phyloP scores from a whole-genome alignment of 2,888 invertebrate species.

The Camptogramma bilineatum region DNA sequence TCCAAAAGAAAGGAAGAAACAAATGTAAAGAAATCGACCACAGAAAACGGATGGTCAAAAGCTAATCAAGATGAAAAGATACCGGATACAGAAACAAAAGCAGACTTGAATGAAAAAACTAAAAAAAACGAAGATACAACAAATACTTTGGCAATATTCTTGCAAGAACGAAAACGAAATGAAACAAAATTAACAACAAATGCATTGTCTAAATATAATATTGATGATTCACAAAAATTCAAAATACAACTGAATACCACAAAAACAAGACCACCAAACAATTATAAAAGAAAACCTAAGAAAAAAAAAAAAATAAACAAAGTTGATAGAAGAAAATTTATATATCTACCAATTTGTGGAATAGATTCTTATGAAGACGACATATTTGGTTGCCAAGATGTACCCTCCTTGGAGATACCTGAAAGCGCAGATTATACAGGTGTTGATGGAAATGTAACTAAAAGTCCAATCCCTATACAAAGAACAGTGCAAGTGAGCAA shows the following conservation, averaged over 20 bases:
- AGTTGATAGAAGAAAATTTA: neutral
- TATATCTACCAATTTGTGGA: slow-evolving; percentile 34
- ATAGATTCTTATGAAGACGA: slow-evolving; percentile 51
- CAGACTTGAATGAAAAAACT: neutral
- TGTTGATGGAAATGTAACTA: neutral
- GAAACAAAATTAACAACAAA: neutral
- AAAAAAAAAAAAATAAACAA: neutral
- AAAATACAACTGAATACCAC: neutral
- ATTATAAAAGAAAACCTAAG: neutral
- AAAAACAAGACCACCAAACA: neutral
- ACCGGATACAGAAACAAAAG: slow-evolving; percentile 5
- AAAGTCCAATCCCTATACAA: neutral
- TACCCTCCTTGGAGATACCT: neutral
- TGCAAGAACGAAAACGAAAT: neutral
- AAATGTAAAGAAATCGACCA: neutral
- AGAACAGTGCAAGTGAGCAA: slow-evolving; percentile 6
- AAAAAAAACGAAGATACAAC: neutral
- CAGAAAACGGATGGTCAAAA: neutral
- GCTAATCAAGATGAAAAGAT: neutral
- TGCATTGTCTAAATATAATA: neutral
- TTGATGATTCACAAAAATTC: neutral
- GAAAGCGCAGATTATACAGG: neutral
- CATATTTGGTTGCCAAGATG: slow-evolving; percentile 43
- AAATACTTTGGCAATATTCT: neutral
- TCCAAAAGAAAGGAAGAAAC: neutral